A percentile compares a stretch with the other conserved stretches of the same genome.
phyloP scores from a whole-genome alignment of 2,888 invertebrate species.

The Odontomyia ornata region DNA sequence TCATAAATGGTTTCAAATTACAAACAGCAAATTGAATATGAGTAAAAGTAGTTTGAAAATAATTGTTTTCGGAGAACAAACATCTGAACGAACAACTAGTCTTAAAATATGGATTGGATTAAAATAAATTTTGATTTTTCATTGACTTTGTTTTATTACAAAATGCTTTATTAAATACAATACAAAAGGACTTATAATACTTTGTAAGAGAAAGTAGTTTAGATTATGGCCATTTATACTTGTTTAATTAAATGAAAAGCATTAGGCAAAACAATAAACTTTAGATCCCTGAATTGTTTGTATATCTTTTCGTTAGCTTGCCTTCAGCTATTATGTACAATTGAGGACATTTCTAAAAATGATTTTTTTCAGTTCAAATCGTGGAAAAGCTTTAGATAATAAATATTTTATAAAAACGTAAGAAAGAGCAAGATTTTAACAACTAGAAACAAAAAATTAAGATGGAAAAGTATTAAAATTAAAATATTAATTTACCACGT shows the following conservation, averaged over 20 bases:
- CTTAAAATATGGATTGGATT: too few species aligned
- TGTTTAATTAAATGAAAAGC: background rate
- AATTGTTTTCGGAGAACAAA: too few species aligned
- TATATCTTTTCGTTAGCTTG: background rate
- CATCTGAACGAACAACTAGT: too few species aligned
- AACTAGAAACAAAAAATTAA: constrained; percentile 42
- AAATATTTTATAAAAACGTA: background rate
- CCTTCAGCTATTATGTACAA: background rate
- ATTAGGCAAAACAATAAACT: constrained; percentile 19
- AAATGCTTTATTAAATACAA: constrained; percentile 48
- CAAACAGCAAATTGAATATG: too few species aligned
- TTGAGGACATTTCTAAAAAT: too few species aligned
- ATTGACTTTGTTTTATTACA: constrained; percentile 47
- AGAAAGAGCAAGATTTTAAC: background rate
- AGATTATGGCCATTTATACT: constrained; percentile 47
- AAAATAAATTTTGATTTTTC: background rate
- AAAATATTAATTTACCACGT: constrained; percentile 36
- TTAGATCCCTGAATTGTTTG: constrained; percentile 25
- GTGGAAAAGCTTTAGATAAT: background rate
- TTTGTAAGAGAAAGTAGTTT: constrained; percentile 36
- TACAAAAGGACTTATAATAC: constrained; percentile 24
- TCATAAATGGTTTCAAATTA: too few species aligned
- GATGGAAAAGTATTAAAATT: background rate
- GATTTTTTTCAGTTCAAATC: background rate
- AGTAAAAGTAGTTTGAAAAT: too few species aligned